These are phyloP conservation scores for Coptodon rendalli DNA, from an alignment of 2,113 vertebrate genomes.

Conservation along the genomic window DNA sequence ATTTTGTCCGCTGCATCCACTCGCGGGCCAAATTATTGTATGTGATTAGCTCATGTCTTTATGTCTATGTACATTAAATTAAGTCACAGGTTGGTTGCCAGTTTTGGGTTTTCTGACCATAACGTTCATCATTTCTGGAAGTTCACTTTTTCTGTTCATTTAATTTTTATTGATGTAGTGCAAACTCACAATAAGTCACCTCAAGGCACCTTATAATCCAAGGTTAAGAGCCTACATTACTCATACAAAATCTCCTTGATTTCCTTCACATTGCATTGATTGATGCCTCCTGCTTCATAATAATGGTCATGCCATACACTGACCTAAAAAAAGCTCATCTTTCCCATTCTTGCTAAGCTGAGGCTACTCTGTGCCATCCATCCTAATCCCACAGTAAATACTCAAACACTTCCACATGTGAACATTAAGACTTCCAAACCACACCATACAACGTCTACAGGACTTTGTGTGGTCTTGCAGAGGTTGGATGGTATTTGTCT, in stretches of 20 bases:
- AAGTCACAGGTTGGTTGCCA: not conserved
- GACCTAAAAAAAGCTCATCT: not conserved
- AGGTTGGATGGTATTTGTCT: not conserved
- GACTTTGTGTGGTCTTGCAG: not conserved
- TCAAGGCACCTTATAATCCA: not conserved
- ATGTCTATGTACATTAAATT: not conserved
- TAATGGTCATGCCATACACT: not conserved
- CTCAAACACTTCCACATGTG: not conserved
- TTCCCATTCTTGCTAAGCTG: not conserved
- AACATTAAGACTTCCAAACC: not conserved
- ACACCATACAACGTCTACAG: not conserved
- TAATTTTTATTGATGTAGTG: not conserved
- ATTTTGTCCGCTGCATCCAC: not conserved
- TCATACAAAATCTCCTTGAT: not conserved
- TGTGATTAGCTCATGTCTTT: not conserved
- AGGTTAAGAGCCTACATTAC: not conserved
- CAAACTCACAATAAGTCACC: not conserved
- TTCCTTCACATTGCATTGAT: not conserved
- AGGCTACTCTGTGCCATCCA: not conserved
- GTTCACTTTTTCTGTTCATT: not conserved
- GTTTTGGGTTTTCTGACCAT: not conserved
- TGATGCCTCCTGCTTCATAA: not conserved
- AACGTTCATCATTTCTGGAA: not conserved
- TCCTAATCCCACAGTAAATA: not conserved
- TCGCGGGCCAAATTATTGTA: not conserved